Conservation (phyloP, 1,140 invertebrate genomes). For the Acromyrmex echinatior region DNA sequence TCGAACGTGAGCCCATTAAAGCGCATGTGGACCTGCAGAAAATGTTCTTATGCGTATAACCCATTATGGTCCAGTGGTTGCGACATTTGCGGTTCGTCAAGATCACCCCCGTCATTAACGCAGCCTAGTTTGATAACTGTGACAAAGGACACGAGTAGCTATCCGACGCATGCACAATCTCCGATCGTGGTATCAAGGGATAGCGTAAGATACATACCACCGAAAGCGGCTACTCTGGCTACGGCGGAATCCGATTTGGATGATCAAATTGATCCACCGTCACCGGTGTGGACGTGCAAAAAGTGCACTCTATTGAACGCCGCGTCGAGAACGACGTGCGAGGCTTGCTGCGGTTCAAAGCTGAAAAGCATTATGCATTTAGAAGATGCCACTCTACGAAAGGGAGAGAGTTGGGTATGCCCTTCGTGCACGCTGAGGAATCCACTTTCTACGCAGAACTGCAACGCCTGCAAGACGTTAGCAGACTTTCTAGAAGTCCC, state of each 20-base stretch:
- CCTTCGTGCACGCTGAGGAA: constrained; percentile 94
- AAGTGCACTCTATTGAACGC: constrained; percentile 95
- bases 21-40: constrained; percentile 94
- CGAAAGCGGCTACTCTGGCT: constrained; percentile 86
- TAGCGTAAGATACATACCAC: constrained; percentile 86
- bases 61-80: constrained; percentile 92
- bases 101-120: constrained; percentile 89
- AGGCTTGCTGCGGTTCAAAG: constrained; percentile 94
- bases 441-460: constrained; percentile 90
- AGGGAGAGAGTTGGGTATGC: constrained; percentile 93
- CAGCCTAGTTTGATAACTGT: constrained; percentile 91
- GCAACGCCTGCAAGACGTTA: constrained; percentile 92
- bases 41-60: constrained; percentile 96
- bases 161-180: constrained; percentile 79
- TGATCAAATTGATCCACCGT: constrained; percentile 80
- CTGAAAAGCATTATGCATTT: constrained; percentile 89
- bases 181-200: constrained; percentile 84
- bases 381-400: constrained; percentile 90
- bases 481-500: constrained; percentile 83
- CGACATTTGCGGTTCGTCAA: constrained; percentile 92
- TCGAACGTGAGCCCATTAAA: constrained; percentile 84
- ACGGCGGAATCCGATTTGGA: constrained; percentile 83
- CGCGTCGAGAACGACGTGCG: constrained; percentile 90
- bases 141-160: constrained; percentile 87
- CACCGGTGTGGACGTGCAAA: constrained; percentile 93